phyloP scores from a whole-genome alignment of 2,888 invertebrate genomes.

The Cacoxenus indagator region DNA sequence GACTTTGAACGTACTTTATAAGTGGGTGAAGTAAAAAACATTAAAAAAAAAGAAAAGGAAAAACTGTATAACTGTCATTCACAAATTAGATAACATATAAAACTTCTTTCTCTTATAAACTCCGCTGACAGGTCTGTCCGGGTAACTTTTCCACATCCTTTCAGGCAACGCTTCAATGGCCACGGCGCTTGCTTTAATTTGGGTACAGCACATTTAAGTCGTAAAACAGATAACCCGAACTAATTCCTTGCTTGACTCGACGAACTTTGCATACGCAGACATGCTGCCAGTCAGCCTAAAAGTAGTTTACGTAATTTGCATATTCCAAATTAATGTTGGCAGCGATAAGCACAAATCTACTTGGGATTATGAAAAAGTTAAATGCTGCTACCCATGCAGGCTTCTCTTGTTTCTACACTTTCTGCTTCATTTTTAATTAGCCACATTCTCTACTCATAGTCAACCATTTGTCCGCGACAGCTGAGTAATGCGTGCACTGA shows the following conservation, averaged over 20 bases:
- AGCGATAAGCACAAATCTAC: background rate
- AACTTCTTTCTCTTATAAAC: too few species aligned
- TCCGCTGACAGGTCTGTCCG: too few species aligned
- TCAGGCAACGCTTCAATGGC: too few species aligned
- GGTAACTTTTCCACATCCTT: too few species aligned
- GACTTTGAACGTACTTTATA: background rate
- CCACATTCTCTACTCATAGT: conserved; percentile 6
- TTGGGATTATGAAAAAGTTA: background rate
- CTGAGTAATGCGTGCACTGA: background rate
- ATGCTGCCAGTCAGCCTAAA: background rate
- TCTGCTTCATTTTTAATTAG: conserved; percentile 13
- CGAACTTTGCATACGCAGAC: background rate
- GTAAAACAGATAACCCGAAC: too few species aligned
- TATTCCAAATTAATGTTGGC: background rate
- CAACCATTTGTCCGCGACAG: conserved; percentile 11
- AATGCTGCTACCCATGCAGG: background rate
- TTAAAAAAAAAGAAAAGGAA: too few species aligned
- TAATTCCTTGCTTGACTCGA: too few species aligned
- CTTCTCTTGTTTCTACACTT: background rate
- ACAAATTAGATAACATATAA: too few species aligned
- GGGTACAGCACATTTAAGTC: too few species aligned
- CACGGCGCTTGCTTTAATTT: too few species aligned
- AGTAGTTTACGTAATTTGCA: background rate
- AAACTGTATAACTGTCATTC: too few species aligned
- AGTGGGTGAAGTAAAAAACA: too few species aligned